Evolutionary conservation across 2,113 vertebrate genomes (phyloP), one percentile per base, ranked within the genome.

Genomic region (Burhinus oedicnemus): DNA sequence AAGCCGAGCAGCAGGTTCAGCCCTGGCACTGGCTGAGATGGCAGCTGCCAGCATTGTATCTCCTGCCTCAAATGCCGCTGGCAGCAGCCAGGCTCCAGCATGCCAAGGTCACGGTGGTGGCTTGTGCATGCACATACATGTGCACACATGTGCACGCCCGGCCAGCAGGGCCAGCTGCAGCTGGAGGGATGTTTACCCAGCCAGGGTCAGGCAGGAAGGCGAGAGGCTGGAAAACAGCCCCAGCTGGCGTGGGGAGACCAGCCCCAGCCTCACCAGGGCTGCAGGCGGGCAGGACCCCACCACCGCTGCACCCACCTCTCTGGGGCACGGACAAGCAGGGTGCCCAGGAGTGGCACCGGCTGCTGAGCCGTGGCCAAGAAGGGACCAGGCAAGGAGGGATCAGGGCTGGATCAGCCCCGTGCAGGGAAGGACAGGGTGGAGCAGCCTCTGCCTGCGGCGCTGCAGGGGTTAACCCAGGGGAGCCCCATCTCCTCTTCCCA

Each of bases 281-380:
- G 1, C 15, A 44, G 17, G 36, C 1, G 8, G 51, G 18, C 54
- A 29, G 49, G 44, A 76, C 13, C 21, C n/a, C 38, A 12, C 4
- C 55, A 12, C 1, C 4, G 34, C 29, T n/a, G 34, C 18, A 3
- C 2, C 15, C 12, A 55, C 5, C 9, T 6, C 5, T 11, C 38
- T 0, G 11, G 40, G 22, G 12, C 34, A 51, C 32, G 40, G 42
- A 12, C 45, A 83, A 15, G 12, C 21, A 1, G 54, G 9, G 47
- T 23, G 26, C 64, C 44, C 29, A 5, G 22, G 68, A 62, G 42
- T 44, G 42, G 12, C 42, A 44, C 42, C 42, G 42, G 52, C 38
- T 55, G 68, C 58, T 30, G 64, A 25, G 54, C 45, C 18, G 1
- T 4, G 20, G 30, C 72, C 14, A 15, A n/a, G 47, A 7, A 2